Evolutionary conservation across 2,113 vertebrate genomes (phyloP).

Genomic region (Dendrocopos noguchii): DNA sequence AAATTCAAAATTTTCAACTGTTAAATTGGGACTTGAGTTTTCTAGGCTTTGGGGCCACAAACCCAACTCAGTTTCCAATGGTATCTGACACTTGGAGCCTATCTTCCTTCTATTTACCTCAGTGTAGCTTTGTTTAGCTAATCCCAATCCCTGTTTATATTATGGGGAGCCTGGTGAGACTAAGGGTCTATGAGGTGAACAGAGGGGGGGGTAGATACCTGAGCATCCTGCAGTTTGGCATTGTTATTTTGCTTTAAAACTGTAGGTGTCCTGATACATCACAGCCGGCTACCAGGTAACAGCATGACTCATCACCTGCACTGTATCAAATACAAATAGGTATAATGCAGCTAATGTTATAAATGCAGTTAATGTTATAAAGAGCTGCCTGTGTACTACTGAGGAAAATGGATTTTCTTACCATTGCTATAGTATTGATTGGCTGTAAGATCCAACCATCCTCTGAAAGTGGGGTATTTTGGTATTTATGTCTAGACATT

Average conservation of each 20-base stretch:
- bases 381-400: not conserved
- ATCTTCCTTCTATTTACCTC: not conserved
- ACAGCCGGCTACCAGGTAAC: not conserved
- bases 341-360: not conserved
- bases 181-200: not conserved
- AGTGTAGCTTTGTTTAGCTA: not conserved
- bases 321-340: not conserved
- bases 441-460: not conserved
- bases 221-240: not conserved
- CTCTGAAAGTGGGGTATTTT: not conserved
- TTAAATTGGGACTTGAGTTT: not conserved
- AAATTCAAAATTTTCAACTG: not conserved
- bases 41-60: not conserved
- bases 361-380: not conserved
- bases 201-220: accelerated
- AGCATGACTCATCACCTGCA: not conserved
- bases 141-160: not conserved
- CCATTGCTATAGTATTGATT: not conserved
- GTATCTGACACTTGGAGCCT: not conserved
- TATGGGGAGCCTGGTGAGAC: not conserved
- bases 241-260: not conserved
- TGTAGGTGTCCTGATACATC: accelerated
- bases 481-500: not conserved
- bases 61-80: not conserved
- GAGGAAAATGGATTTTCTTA: not conserved